Conservation (phyloP, 2,797 vertebrate genomes). For the Gymnocypris eckloni region DNA sequence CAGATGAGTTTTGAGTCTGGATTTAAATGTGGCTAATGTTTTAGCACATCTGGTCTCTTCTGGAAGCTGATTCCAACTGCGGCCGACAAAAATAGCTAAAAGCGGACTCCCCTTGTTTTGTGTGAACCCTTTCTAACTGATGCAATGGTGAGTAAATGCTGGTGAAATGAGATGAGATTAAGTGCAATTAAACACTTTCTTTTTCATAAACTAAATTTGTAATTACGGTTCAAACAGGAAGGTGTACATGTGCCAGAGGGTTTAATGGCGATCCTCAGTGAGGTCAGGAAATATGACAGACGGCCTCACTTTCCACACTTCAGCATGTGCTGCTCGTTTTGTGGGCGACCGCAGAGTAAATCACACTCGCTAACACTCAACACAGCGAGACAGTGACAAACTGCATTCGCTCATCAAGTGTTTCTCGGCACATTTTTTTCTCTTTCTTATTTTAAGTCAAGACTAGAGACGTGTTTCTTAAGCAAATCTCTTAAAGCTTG, state of each 20-base stretch:
- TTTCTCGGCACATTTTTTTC: background rate
- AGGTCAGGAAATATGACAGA: conserved; percentile 48
- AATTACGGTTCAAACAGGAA: background rate
- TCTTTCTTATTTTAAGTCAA: background rate
- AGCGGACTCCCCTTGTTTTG: too few relatives aligned
- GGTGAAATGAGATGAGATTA: background rate
- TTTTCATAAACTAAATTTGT: background rate
- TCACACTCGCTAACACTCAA: conserved; percentile 5
- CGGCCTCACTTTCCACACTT: conserved; percentile 14
- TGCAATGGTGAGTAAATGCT: background rate
- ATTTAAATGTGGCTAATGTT: too few relatives aligned
- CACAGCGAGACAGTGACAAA: background rate
- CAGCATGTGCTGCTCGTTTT: conserved; percentile 63
- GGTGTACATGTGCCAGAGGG: background rate
- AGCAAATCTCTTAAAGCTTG: background rate
- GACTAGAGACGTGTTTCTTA: background rate
- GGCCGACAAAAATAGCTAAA: too few relatives aligned
- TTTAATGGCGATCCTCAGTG: background rate
- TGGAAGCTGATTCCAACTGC: too few relatives aligned
- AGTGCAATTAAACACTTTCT: background rate
- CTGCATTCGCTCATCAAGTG: background rate
- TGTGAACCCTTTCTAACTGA: too few relatives aligned
- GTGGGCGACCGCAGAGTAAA: conserved; percentile 62
- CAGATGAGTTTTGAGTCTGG: too few relatives aligned
- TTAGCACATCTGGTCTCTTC: too few relatives aligned